Base-by-base conservation (phyloP, 2,113 vertebrate species). In the Tapirus terrestris region DNA sequence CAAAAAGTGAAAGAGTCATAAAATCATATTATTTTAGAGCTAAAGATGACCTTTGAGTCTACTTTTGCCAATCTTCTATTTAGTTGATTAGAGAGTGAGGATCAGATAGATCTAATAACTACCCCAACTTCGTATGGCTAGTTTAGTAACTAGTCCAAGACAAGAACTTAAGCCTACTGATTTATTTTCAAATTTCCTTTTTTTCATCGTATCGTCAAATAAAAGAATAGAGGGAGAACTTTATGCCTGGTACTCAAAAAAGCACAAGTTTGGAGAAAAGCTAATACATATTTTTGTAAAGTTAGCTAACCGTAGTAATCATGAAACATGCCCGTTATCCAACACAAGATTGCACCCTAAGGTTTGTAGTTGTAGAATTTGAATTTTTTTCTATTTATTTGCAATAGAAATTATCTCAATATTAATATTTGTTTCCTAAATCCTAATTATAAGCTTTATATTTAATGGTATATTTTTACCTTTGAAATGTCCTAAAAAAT, bases 141-240 rank as follows among this genome's bases (percentile, higher is more conserved):
- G 7, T n/a, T 67, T 96, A 86, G 4, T 86, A 92, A 39, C 27
- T 79, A 88, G 17, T 56, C 43, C 13, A 93, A 27, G 56, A 63
- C 83, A 84, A 96, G 36, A 89, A 72, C 31, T 85, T 92, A 97
- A 84, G 53, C 39, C 65, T 60, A 36, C 33, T 91, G 14, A 86
- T 85, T 75, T 80, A 73, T 87, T 95, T 92, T 91, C 33, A 87
- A 25, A 61, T 80, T 83, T 89, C 84, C 23, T 65, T 88, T 51
- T 51, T 60, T 89, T 51, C 27, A 68, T 91, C 23, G 33, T 89
- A 18, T 63, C 93, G 27, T 96, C 56, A 97, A 53, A 92, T 83
- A 73, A 87, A 89, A 86, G 21, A 72, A n/a, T 43, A 79, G 48
- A 95, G 13, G 45, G 14, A 92, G 17, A 29, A 65, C 23, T 88